Evolutionary conservation across 2,888 invertebrate species (phyloP).

Genomic region (Calliscelio sp.): DNA sequence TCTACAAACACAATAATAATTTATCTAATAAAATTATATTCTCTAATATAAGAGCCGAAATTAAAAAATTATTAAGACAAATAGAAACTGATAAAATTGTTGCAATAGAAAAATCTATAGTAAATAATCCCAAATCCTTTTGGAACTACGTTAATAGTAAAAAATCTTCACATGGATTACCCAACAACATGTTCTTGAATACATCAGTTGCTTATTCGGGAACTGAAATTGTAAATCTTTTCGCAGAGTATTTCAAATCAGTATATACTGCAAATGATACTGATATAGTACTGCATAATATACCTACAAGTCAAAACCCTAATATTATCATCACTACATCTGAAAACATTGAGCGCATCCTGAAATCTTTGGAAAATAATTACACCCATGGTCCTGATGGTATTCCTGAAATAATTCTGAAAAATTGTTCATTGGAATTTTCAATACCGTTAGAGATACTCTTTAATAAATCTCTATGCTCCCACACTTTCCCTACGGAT

Average conservation of each 20-base stretch:
- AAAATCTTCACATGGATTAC: not conserved
- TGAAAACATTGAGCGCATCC: not conserved
- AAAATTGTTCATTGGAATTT: constrained; percentile 1
- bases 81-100: not conserved
- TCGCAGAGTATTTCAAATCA: not conserved
- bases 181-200: not conserved
- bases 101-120: not conserved
- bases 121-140: not conserved
- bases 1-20: too few relatives aligned
- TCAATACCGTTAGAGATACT: not conserved
- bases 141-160: constrained; percentile 10
- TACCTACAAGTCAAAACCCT: not conserved
- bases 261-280: not conserved
- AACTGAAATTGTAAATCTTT: not conserved
- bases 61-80: not conserved
- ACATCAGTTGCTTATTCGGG: not conserved
- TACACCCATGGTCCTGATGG: not conserved
- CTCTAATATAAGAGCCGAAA: not conserved
- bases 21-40: too few relatives aligned
- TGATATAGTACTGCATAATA: not conserved
- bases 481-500: too few relatives aligned
- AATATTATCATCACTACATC: not conserved
- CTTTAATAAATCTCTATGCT: too few relatives aligned
- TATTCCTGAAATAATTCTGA: not conserved
- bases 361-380: not conserved